A percentile compares a stretch with the other conserved stretches of the same genome.
Conservation (phyloP, 2,888 invertebrate genomes). For the Thera britannica region DNA sequence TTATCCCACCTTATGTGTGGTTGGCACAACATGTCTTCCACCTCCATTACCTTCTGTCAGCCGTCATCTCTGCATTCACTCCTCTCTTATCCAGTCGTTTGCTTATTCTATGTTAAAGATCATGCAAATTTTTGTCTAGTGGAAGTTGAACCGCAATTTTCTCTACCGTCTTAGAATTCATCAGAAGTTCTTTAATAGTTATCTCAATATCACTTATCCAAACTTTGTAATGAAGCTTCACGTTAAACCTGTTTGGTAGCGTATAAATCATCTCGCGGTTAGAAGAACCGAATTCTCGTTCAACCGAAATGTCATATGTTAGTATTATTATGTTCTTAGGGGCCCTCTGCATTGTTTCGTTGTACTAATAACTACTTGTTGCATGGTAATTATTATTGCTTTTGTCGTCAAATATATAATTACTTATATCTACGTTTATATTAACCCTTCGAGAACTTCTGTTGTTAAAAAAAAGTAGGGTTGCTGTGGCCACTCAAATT, state of each 20-base stretch:
- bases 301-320: constrained; percentile 58
- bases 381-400: constrained; percentile 2
- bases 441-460: too few species aligned
- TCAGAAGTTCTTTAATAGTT: constrained; percentile 15
- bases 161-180: background rate
- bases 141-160: background rate
- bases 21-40: too few species aligned
- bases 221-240: constrained; percentile 35
- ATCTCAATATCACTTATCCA: constrained; percentile 35
- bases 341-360: constrained; percentile 49
- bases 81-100: too few species aligned
- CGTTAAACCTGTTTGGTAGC: constrained; percentile 42
- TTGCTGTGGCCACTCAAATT: too few species aligned
- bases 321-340: constrained; percentile 47
- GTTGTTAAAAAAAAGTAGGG: too few species aligned
- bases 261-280: constrained; percentile 47
- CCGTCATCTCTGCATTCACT: too few species aligned
- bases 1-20: too few species aligned
- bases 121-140: background rate
- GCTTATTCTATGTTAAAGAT: too few species aligned
- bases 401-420: background rate
- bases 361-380: constrained; percentile 28
- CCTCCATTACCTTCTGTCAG: too few species aligned
- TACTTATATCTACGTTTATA: too few species aligned
- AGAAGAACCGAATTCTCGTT: constrained; percentile 42